phyloP scores from a whole-genome alignment of 35 echinoderm and acorn worm genomes.

The Acanthaster planci region DNA sequence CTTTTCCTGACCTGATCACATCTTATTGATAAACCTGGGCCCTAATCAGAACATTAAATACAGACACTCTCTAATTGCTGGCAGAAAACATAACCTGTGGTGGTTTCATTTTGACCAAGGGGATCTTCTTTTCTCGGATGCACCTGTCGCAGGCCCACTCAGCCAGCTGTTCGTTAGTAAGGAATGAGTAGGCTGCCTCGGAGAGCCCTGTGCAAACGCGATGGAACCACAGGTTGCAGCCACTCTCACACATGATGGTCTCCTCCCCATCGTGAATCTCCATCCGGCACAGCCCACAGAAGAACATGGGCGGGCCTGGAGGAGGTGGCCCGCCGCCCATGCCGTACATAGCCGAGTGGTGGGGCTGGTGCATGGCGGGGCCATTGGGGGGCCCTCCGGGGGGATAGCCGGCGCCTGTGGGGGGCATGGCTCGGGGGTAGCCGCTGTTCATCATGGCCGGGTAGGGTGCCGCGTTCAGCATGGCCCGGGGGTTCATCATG shows the following conservation, averaged over 20 bases:
- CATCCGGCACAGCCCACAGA: constrained; percentile 73
- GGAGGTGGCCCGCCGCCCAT: constrained; percentile 66
- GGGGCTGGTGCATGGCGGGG: constrained; percentile 47
- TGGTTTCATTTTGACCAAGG: constrained; percentile 66
- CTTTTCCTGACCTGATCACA: too few relatives aligned
- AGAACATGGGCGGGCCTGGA: constrained; percentile 47
- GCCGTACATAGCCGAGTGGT: constrained; percentile 51
- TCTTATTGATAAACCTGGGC: too few relatives aligned
- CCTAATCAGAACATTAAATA: too few relatives aligned
- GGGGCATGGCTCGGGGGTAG: constrained; percentile 68
- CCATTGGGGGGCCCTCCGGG: constrained; percentile 20
- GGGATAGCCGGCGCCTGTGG: constrained; percentile 41
- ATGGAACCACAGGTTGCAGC: constrained; percentile 89
- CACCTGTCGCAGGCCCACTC: constrained; percentile 95
- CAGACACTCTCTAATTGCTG: too few relatives aligned
- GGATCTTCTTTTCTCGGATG: constrained; percentile 82
- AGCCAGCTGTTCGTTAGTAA: constrained; percentile 73
- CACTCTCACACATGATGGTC: constrained; percentile 79
- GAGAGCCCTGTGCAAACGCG: constrained; percentile 79
- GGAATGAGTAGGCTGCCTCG: constrained; percentile 73
- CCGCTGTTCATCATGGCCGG: constrained; percentile 75
- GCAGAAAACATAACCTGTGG: constrained; percentile 51
- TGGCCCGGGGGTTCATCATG: constrained; percentile 62
- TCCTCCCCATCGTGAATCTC: constrained; percentile 84
- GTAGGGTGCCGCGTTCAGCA: constrained; percentile 61